Percentiles rank a stretch among this genome's conserved stretches.
phyloP scores from a whole-genome alignment of 2,888 invertebrate species.

The Drosophila algonquin region DNA sequence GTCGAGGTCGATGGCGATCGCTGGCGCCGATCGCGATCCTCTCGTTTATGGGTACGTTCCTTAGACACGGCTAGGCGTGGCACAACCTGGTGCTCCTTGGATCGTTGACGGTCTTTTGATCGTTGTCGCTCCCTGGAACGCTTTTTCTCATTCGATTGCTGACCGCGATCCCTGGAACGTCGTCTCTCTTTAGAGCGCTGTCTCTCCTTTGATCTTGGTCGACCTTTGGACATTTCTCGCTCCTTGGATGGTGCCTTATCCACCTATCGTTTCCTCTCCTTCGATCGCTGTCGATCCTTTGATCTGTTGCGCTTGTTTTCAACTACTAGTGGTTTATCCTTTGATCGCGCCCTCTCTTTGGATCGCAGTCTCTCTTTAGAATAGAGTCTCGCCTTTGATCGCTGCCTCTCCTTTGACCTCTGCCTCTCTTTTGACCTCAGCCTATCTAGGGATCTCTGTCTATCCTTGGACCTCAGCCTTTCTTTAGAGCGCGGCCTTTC shows the following conservation, averaged over 20 bases:
- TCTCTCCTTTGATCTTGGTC: slow-evolving; percentile 4
- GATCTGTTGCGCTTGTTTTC: not conserved
- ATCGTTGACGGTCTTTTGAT: slow-evolving; percentile 8
- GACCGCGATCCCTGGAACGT: not conserved
- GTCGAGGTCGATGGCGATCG: slow-evolving; percentile 27
- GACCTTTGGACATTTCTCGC: slow-evolving; percentile 2
- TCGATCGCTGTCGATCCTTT: slow-evolving; percentile 11
- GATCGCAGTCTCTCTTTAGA: slow-evolving; percentile 27
- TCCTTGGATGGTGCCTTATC: slow-evolving; percentile 29
- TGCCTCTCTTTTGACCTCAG: slow-evolving; percentile 35
- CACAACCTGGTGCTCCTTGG: not conserved
- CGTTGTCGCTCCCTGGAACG: slow-evolving; percentile 49
- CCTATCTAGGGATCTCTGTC: slow-evolving; percentile 30
- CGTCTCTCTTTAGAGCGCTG: slow-evolving; percentile 28
- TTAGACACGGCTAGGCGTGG: slow-evolving; percentile 18
- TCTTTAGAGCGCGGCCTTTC: slow-evolving; percentile 20
- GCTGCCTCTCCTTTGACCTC: slow-evolving; percentile 46
- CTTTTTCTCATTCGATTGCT: slow-evolving; percentile 36
- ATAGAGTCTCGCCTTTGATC: slow-evolving; percentile 21
- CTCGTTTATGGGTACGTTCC: slow-evolving; percentile 26
- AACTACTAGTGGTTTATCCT: slow-evolving; percentile 17
- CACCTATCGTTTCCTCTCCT: slow-evolving; percentile 16
- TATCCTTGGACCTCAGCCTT: slow-evolving; percentile 27
- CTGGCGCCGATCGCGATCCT: slow-evolving; percentile 23
- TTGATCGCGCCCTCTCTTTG: slow-evolving; percentile 34